A percentile compares a stretch with the other conserved stretches of the same genome.
These are phyloP conservation scores for Mixornis gularis DNA, from an alignment of 2,113 vertebrate species.

Conservation along the genomic window DNA sequence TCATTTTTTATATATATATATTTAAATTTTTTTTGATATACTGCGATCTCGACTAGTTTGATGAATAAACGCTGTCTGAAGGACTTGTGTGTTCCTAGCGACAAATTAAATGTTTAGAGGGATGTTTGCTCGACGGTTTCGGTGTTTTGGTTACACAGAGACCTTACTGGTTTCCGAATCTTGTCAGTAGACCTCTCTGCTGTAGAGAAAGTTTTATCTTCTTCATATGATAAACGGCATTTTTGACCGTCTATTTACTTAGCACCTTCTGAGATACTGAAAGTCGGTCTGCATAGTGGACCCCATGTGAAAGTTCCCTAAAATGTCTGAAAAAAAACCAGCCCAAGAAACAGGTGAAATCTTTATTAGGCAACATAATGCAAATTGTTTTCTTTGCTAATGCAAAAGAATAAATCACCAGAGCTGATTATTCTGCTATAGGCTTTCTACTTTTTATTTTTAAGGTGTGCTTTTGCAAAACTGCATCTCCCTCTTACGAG, in stretches of 20 bases:
- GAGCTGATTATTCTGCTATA: neutral
- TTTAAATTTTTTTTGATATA: no score
- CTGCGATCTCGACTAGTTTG: conserved; percentile 22
- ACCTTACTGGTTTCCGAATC: neutral
- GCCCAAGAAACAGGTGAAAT: neutral
- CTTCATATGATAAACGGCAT: conserved; percentile 19
- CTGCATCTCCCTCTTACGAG: neutral
- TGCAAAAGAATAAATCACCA: neutral
- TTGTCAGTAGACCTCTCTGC: conserved; percentile 22
- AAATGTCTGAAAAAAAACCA: neutral
- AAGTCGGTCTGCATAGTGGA: neutral
- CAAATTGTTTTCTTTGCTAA: neutral
- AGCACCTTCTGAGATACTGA: conserved; percentile 26
- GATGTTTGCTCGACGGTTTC: neutral
- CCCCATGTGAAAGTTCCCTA: conserved; percentile 47
- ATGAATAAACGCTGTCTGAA: conserved; percentile 14
- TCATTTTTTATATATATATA: neutral
- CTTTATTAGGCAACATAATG: neutral
- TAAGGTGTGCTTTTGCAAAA: conserved; percentile 9
- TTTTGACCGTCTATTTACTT: conserved; percentile 53
- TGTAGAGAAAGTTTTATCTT: conserved; percentile 70
- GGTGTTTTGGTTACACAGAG: neutral
- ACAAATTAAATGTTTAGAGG: neutral
- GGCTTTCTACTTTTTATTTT: conserved; percentile 21
- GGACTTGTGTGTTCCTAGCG: conserved; percentile 2